Percentiles rank a stretch among this genome's conserved stretches.
Evolutionary conservation across 2,888 invertebrate genomes (phyloP).

Genomic region (Clistopyga incitator): DNA sequence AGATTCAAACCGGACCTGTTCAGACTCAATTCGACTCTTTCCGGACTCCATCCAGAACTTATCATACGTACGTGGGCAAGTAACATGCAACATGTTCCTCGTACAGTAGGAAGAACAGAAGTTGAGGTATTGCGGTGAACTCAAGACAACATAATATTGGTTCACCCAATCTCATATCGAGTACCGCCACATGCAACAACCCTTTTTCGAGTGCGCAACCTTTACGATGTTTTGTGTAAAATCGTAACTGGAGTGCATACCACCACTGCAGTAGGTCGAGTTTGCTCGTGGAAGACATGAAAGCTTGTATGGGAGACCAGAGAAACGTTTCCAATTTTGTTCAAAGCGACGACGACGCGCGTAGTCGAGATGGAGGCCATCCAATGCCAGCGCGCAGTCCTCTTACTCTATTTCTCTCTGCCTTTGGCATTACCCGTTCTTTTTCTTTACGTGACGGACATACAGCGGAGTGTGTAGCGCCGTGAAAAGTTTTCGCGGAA

Average conservation of each 20-base stretch:
- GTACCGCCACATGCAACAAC: background rate
- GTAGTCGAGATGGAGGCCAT: slow-evolving; percentile 75
- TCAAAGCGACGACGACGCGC: slow-evolving; percentile 75
- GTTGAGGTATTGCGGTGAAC: background rate
- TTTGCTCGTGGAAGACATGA: slow-evolving; percentile 31
- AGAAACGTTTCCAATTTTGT: slow-evolving; percentile 84
- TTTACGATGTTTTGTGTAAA: slow-evolving; percentile 7
- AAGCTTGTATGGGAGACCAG: slow-evolving; percentile 68
- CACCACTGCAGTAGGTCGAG: slow-evolving; percentile 4
- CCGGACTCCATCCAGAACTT: too few species aligned
- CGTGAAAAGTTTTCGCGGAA: slow-evolving; percentile 57
- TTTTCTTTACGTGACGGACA: slow-evolving; percentile 81
- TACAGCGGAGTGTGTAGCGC: slow-evolving; percentile 70
- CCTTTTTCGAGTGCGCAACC: background rate
- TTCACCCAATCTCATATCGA: background rate
- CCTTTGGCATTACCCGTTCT: slow-evolving; percentile 61
- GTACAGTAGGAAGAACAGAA: too few species aligned
- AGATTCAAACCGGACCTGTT: too few species aligned
- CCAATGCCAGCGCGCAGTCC: slow-evolving; percentile 33
- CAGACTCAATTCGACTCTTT: too few species aligned
- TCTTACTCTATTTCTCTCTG: slow-evolving; percentile 62
- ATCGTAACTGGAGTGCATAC: slow-evolving; percentile 26
- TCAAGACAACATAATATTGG: background rate
- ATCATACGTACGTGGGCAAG: too few species aligned
- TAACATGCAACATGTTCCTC: too few species aligned